Evolutionary conservation across 2,797 vertebrate genomes (phyloP).

Genomic region (Alosa sapidissima): DNA sequence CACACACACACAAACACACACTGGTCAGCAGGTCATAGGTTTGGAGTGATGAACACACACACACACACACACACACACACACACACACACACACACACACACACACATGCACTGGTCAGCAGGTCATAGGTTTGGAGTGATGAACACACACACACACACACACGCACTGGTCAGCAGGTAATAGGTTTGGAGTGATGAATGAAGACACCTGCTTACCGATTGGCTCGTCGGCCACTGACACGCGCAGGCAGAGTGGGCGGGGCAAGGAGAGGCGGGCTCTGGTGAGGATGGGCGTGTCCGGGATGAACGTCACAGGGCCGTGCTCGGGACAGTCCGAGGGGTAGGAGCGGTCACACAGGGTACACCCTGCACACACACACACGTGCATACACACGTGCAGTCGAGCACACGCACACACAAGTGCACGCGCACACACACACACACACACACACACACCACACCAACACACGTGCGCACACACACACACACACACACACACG

Average conservation of each 20-base stretch:
- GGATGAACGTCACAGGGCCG: slow-evolving; percentile 93
- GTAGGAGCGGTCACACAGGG: slow-evolving; percentile 93
- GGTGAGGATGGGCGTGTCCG: slow-evolving; percentile 91
- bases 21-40: too few relatives aligned
- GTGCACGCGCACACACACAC: not conserved
- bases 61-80: not conserved
- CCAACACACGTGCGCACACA: too few relatives aligned
- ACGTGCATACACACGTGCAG: not conserved
- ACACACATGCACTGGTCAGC: too few relatives aligned
- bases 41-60: not conserved
- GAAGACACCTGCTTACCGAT: slow-evolving; percentile 73
- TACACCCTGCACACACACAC: slow-evolving; percentile 82
- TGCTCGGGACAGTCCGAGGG: slow-evolving; percentile 95
- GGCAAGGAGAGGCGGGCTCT: slow-evolving; percentile 93
- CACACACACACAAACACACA: too few relatives aligned
- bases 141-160: too few relatives aligned
- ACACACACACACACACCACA: not conserved
- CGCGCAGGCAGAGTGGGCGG: slow-evolving; percentile 86
- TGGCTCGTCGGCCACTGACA: slow-evolving; percentile 87
- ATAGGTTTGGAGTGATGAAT: not conserved
- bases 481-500: not conserved
- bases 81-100: too few relatives aligned
- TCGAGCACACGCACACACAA: too few relatives aligned
- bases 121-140: too few relatives aligned
- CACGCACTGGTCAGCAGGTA: too few relatives aligned